A percentile compares a stretch with the other conserved stretches of the same genome.
These are phyloP conservation scores for Arothron firmamentum DNA, from an alignment of 2,113 vertebrate species.

Conservation along the genomic window DNA sequence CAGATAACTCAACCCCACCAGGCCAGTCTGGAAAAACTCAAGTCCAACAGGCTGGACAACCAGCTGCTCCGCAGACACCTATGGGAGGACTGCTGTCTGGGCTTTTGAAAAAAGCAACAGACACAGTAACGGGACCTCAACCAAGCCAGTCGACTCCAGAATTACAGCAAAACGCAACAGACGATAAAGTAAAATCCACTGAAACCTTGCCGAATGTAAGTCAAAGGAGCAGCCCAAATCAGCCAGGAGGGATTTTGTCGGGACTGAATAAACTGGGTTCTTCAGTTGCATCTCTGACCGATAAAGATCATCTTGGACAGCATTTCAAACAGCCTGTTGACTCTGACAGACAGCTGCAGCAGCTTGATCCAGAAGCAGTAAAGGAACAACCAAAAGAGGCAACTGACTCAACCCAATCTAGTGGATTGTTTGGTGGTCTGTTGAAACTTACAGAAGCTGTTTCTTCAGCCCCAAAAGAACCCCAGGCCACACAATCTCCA, in stretches of 20 bases:
- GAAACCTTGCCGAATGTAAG: conserved; percentile 9
- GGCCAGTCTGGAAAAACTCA: conserved; percentile 27
- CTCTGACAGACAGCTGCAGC: conserved; percentile 42
- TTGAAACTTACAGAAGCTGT: conserved; percentile 57
- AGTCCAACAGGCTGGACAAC: conserved; percentile 36
- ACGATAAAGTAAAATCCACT: conserved; percentile 21
- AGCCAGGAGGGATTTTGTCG: conserved; percentile 56
- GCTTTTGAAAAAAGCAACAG: conserved; percentile 64
- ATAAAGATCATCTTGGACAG: conserved; percentile 21
- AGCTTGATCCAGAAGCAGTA: conserved; percentile 20
- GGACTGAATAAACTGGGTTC: conserved; percentile 27
- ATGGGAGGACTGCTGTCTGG: conserved; percentile 62
- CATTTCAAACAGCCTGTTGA: conserved; percentile 13
- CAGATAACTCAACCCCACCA: conserved; percentile 36
- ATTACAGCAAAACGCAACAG: conserved; percentile 14
- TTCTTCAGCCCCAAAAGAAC: conserved; percentile 43
- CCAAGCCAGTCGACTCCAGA: conserved; percentile 32
- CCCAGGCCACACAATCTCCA: conserved; percentile 12
- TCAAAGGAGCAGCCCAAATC: conserved; percentile 19
- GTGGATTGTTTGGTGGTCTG: conserved; percentile 64
- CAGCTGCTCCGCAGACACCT: conserved; percentile 27
- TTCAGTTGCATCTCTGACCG: conserved; percentile 16
- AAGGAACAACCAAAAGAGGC: conserved; percentile 29
- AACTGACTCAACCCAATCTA: conserved; percentile 34
- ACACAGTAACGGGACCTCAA: conserved; percentile 53